Evolutionary conservation across 2,113 vertebrate genomes (phyloP).

Genomic region (Reinhardtius hippoglossoides): DNA sequence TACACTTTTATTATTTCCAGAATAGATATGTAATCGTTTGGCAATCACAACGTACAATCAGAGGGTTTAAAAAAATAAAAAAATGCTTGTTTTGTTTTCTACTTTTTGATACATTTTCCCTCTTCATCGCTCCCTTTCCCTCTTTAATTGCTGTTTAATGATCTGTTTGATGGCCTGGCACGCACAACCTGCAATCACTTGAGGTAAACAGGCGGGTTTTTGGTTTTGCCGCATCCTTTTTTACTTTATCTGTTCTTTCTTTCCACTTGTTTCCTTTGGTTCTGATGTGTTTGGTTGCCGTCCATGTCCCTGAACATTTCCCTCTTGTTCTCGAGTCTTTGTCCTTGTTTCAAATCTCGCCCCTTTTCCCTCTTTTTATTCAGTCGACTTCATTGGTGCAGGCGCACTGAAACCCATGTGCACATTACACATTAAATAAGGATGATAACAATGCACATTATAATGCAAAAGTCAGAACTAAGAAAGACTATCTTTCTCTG

Average conservation of each 20-base stretch:
- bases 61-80: constrained; percentile 30
- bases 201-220: constrained; percentile 52
- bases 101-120: constrained; percentile 55
- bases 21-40: constrained; percentile 52
- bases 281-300: constrained; percentile 8
- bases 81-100: constrained; percentile 53
- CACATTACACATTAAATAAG: constrained; percentile 22
- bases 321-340: constrained; percentile 2
- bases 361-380: neutral
- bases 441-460: constrained; percentile 1
- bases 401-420: neutral
- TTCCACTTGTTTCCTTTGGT: constrained; percentile 43
- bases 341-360: constrained; percentile 4
- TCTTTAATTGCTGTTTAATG: constrained; percentile 73
- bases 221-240: constrained; percentile 46
- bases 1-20: constrained; percentile 50
- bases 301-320: constrained; percentile 17
- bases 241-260: constrained; percentile 52
- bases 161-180: constrained; percentile 63
- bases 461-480: neutral
- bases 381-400: constrained; percentile 6
- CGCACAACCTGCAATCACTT: constrained; percentile 56
- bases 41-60: constrained; percentile 50
- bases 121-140: constrained; percentile 43
- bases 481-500: constrained; percentile 5